Evolutionary conservation across 2,113 vertebrate genomes (phyloP).

Genomic region (Myocastor coypus): DNA sequence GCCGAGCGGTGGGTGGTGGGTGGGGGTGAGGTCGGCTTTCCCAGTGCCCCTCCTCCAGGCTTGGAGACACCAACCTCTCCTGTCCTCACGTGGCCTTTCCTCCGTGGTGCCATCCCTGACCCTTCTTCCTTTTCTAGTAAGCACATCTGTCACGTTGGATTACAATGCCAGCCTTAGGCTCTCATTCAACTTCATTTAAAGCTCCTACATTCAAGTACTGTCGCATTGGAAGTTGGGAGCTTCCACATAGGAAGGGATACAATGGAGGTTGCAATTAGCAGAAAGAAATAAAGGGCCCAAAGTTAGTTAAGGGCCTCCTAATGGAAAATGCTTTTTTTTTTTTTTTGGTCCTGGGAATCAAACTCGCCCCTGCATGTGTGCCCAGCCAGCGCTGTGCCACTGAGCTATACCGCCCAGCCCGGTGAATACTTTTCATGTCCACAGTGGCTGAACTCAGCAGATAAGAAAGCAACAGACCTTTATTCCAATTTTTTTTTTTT

Average conservation of each 20-base stretch:
- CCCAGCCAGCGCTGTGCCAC: too few relatives aligned
- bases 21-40: background rate
- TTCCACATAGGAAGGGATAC: background rate
- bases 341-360: too few relatives aligned
- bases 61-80: background rate
- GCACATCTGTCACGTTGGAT: background rate
- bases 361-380: too few relatives aligned
- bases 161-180: background rate
- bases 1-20: too few relatives aligned
- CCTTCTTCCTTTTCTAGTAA: background rate
- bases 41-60: background rate
- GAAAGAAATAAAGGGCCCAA: background rate
- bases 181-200: background rate
- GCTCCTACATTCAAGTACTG: background rate
- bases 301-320: background rate
- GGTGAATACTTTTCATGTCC: too few relatives aligned
- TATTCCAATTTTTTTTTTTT: background rate
- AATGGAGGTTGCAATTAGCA: background rate
- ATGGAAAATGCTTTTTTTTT: background rate
- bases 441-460: background rate
- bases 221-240: background rate
- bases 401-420: too few relatives aligned
- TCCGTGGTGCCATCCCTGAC: fast-evolving
- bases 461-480: background rate
- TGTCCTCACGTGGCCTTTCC: background rate